Percentiles rank a stretch among this genome's conserved stretches.
phyloP scores from a whole-genome alignment of 2,888 invertebrate species.

The Tholera decimalis region DNA sequence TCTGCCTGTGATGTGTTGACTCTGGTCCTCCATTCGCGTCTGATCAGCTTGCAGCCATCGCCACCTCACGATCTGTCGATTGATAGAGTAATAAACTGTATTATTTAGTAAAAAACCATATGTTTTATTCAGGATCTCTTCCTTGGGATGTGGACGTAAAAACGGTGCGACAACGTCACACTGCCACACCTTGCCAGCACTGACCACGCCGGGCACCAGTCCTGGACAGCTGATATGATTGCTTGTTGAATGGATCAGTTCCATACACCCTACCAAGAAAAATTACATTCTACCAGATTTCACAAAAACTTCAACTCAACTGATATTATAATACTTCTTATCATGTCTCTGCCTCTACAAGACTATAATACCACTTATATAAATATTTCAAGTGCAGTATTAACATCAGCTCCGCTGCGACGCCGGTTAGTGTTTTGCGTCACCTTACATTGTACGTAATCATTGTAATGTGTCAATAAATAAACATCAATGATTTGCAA shows the following conservation, averaged over 20 bases:
- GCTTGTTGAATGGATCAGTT: slow-evolving; percentile 8
- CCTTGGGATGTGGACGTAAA: slow-evolving; percentile 37
- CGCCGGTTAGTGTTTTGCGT: slow-evolving; percentile 31
- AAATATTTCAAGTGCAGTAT: slow-evolving; percentile 27
- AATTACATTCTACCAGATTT: slow-evolving; percentile 5
- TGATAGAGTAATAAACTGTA: slow-evolving; percentile 58
- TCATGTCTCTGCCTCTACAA: not conserved
- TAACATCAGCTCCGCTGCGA: slow-evolving; percentile 32
- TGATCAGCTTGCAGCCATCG: slow-evolving; percentile 5
- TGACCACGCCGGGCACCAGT: not conserved
- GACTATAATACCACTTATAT: slow-evolving; percentile 11
- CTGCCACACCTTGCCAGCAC: slow-evolving; percentile 14
- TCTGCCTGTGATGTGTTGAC: not conserved
- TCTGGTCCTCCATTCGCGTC: slow-evolving; percentile 1
- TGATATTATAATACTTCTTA: slow-evolving; percentile 14
- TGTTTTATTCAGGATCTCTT: slow-evolving; percentile 56
- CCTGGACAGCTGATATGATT: slow-evolving; percentile 11
- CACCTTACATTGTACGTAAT: slow-evolving; percentile 37
- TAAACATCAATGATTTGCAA: slow-evolving; percentile 37
- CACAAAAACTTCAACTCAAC: slow-evolving; percentile 16
- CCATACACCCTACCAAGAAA: not conserved
- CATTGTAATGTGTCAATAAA: slow-evolving; percentile 41
- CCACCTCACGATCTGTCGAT: slow-evolving; percentile 58
- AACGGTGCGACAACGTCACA: slow-evolving; percentile 37
- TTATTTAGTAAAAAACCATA: slow-evolving; percentile 56